These are phyloP conservation scores for Lutraria rhynchaena DNA, from an alignment of 1,140 invertebrate species.

Conservation along the genomic window DNA sequence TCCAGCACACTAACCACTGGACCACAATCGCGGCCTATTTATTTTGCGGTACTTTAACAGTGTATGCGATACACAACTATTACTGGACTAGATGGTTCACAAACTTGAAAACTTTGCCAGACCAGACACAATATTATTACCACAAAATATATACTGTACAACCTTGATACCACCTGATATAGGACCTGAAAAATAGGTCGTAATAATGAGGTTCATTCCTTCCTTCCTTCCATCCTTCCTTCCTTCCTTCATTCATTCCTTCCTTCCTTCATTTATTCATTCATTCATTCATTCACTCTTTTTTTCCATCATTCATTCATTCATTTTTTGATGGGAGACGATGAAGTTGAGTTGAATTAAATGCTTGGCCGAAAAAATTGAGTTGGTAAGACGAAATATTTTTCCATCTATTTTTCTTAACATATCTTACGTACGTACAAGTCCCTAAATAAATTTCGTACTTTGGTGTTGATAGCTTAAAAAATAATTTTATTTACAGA, in stretches of 20 bases:
- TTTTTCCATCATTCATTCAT: neutral
- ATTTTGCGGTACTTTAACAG: no score
- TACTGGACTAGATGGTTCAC: no score
- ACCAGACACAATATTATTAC: neutral
- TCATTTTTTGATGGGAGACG: neutral
- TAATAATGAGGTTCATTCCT: neutral
- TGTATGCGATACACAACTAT: no score
- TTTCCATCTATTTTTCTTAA: no score
- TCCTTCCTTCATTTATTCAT: no score
- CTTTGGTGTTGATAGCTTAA: neutral
- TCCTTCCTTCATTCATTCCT: neutral
- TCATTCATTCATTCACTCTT: no score
- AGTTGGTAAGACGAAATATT: no score
- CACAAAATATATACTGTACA: neutral
- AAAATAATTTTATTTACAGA: conserved; percentile 3
- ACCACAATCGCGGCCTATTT: no score
- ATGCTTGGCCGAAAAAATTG: no score
- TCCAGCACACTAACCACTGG: no score
- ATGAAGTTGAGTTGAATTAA: neutral
- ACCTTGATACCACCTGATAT: neutral
- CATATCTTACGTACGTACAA: neutral
- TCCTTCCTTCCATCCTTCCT: neutral
- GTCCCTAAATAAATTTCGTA: neutral
- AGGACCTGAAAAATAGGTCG: neutral
- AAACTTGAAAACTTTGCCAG: neutral